phyloP scores from a whole-genome alignment of 2,113 vertebrate species.

The Aptenodytes patagonicus region DNA sequence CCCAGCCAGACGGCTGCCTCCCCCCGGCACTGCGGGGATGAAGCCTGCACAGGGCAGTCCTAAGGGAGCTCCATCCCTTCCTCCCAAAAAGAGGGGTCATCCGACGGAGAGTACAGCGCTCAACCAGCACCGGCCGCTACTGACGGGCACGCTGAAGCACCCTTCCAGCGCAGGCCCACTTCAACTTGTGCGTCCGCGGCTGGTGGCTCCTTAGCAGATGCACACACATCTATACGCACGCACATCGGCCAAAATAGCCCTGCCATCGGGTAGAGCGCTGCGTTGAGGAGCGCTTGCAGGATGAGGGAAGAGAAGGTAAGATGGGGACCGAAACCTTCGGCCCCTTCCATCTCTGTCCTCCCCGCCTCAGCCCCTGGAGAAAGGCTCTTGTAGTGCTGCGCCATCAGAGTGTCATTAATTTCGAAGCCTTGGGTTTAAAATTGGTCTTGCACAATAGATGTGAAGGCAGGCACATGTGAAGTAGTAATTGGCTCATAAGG shows the following conservation, averaged over 20 bases:
- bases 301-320: not conserved
- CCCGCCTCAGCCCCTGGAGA: not conserved
- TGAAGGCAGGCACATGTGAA: not conserved
- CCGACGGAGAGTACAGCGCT: fast-evolving
- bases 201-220: not conserved
- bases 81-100: not conserved
- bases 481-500: not conserved
- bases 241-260: fast-evolving
- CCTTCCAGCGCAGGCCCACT: not conserved
- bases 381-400: not conserved
- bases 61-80: not conserved
- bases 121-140: not conserved
- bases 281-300: fast-evolving
- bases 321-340: not conserved
- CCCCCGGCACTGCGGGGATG: fast-evolving
- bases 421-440: not conserved
- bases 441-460: not conserved
- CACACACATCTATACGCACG: not conserved
- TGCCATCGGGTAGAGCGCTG: not conserved
- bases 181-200: not conserved
- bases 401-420: not conserved
- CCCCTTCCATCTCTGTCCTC: not conserved
- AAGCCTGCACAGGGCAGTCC: not conserved
- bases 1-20: not conserved
- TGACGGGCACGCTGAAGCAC: fast-evolving